phyloP scores from a whole-genome alignment of 2,797 vertebrate genomes.

The Iguana delicatissima region DNA sequence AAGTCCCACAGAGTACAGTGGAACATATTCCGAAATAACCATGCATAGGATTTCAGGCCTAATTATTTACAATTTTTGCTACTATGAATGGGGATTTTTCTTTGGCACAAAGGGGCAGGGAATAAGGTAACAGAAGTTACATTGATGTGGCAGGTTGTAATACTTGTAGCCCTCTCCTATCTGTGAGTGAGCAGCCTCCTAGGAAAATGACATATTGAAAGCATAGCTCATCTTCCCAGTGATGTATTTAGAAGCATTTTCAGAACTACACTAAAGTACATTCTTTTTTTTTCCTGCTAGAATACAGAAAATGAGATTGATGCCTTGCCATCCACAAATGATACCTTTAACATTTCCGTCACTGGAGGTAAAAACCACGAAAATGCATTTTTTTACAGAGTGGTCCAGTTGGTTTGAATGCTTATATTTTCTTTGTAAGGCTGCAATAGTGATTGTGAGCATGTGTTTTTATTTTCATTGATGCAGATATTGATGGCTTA shows the following conservation, averaged over 20 bases:
- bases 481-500: conserved; percentile 93
- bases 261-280: background rate
- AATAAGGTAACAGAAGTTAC: background rate
- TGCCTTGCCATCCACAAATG: conserved; percentile 61
- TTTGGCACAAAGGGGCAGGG: too few relatives aligned
- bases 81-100: background rate
- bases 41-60: background rate
- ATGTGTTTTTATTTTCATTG: conserved; percentile 26
- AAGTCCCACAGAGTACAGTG: background rate
- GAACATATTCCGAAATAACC: background rate
- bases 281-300: conserved; percentile 57
- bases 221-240: background rate
- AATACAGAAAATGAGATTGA: conserved; percentile 73
- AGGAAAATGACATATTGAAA: background rate
- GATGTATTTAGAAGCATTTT: background rate
- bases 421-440: background rate
- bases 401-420: background rate
- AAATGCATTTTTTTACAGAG: background rate
- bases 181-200: background rate
- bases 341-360: conserved; percentile 80
- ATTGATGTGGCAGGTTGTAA: background rate
- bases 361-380: conserved; percentile 81
- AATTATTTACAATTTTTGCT: background rate
- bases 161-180: background rate
- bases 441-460: background rate